Evolutionary conservation across 2,888 invertebrate genomes (phyloP), one percentile per base, ranked within the genome.

Genomic region (Sisyra terminalis): DNA sequence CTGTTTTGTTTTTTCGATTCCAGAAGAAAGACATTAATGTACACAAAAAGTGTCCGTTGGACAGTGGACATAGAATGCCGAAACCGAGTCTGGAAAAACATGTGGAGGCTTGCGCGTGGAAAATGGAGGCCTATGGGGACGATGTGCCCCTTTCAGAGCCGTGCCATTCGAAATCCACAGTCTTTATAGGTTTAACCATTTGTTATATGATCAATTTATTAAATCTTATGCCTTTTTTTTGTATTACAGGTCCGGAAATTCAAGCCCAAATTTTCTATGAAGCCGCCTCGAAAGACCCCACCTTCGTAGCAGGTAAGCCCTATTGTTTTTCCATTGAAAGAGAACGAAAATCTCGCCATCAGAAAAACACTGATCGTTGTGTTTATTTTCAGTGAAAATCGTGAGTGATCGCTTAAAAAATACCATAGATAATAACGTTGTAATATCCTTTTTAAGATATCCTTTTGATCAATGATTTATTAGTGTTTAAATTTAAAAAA

Each of bases 41-140:
- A n/a, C n/a, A n/a, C n/a, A n/a, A 61, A 2, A 50, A 49, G n/a
- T 71, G 71, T 46, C 64, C 66, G 1, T 55, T 67, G 15, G 59
- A 69, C 54, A 45, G 54, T 10, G 57, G 57, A 10, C 71, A 72
- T 51, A 54, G 57, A 45, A 53, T 71, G 35, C 56, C 59, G n/a
- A 51, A 58, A 45, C 55, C 57, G 47, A 58, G 52, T 30, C 49
- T 63, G 7, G 56, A 61, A 17, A 51, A 56, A 39, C 71, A 71
- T 55, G 50, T 67, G 5, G 53, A 58, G 35, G 56, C 53, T 47
- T 72, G 71, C 51, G 56, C 57, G 32, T 57, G 69, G 54, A 65
- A 58, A 51, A 54, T 57, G 13, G 61, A 66, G 50, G 67, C 66
- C 42, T 71, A 72, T 48, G 48, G 52, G 18, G 50, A 56, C 44